phyloP scores from a whole-genome alignment of 1,140 invertebrate genomes.

The Elysia chlorotica region DNA sequence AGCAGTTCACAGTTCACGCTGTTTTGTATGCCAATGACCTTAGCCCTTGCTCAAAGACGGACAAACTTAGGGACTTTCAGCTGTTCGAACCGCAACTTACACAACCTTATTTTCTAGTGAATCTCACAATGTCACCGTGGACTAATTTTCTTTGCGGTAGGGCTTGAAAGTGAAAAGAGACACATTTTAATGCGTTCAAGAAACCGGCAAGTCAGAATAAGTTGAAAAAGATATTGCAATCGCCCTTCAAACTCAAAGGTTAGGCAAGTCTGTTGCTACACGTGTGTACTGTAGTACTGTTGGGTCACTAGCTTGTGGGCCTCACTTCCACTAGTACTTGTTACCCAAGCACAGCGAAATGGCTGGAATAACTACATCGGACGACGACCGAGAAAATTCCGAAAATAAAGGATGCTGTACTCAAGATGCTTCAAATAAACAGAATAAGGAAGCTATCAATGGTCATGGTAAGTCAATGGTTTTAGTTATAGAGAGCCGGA shows the following conservation, averaged over 20 bases:
- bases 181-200: too few relatives aligned
- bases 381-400: slow-evolving; percentile 17
- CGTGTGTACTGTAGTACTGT: not conserved
- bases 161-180: too few relatives aligned
- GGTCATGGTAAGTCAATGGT: slow-evolving; percentile 29
- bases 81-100: too few relatives aligned
- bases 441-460: slow-evolving; percentile 3
- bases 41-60: slow-evolving; percentile 20
- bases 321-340: not conserved
- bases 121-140: too few relatives aligned
- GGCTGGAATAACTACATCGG: slow-evolving; percentile 23
- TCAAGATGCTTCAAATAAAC: not conserved
- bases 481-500: too few relatives aligned
- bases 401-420: too few relatives aligned
- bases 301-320: not conserved
- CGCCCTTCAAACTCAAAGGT: slow-evolving; percentile 12
- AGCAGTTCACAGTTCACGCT: not conserved
- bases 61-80: too few relatives aligned
- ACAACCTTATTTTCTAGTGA: too few relatives aligned
- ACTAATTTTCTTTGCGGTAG: too few relatives aligned
- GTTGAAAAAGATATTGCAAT: too few relatives aligned
- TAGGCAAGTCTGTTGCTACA: slow-evolving; percentile 6
- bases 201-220: too few relatives aligned
- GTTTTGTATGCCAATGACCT: slow-evolving; percentile 20
- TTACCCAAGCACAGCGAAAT: too few relatives aligned